Evolutionary conservation across 2,113 vertebrate species (phyloP).

Genomic region (Montifringilla adamsi): DNA sequence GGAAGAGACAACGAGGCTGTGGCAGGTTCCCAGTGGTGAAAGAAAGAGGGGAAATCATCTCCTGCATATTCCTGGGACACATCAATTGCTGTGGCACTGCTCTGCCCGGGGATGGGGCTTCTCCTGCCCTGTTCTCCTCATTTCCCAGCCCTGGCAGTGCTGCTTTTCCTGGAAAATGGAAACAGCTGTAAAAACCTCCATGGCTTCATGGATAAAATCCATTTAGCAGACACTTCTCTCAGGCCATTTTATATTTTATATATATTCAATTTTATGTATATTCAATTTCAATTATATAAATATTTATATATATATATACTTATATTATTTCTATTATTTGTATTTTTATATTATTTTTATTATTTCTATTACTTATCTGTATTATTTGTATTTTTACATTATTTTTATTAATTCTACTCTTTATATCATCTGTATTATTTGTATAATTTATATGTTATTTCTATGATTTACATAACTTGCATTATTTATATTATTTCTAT

Average conservation of each 20-base stretch:
- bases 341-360: too few relatives aligned
- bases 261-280: neutral
- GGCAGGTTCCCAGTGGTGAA: too few relatives aligned
- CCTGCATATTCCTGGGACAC: too few relatives aligned
- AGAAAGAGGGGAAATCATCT: too few relatives aligned
- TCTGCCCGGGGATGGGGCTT: too few relatives aligned
- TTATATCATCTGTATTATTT: too few relatives aligned
- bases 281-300: neutral
- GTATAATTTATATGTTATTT: neutral
- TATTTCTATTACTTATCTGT: too few relatives aligned
- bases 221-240: neutral
- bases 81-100: too few relatives aligned
- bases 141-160: neutral
- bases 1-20: too few relatives aligned
- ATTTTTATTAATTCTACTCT: neutral
- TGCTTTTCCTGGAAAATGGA: neutral
- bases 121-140: neutral
- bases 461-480: rapidly evolving
- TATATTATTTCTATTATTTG: too few relatives aligned
- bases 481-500: neutral
- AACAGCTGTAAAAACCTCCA: neutral
- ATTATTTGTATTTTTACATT: neutral
- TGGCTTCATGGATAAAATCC: neutral
- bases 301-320: too few relatives aligned
- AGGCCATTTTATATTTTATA: neutral